phyloP scores from a whole-genome alignment of 2,888 invertebrate species.

The Dasysyrphus tricinctus region DNA sequence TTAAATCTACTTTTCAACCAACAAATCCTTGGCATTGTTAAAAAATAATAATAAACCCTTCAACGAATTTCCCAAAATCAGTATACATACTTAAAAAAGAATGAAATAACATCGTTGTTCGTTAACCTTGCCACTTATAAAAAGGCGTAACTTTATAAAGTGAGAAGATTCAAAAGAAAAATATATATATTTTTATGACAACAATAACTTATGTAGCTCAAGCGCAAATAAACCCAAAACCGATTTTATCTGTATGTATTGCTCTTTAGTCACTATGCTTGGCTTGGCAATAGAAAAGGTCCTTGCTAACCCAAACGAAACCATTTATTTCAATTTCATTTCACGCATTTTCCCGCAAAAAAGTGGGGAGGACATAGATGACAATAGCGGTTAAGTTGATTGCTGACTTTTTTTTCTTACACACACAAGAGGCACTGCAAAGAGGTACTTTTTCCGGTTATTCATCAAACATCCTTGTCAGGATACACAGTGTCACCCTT shows the following conservation, averaged over 20 bases:
- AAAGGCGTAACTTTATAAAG: not conserved
- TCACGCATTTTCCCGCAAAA: conserved; percentile 5
- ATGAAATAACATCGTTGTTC: not conserved
- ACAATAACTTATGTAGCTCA: conserved; percentile 6
- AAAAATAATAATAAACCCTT: not conserved
- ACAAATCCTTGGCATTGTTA: too few species aligned
- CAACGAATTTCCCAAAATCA: not conserved
- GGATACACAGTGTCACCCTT: conserved; percentile 18
- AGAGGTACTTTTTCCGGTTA: conserved; percentile 18
- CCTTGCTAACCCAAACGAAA: conserved; percentile 36
- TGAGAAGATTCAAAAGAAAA: not conserved
- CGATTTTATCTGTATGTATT: not conserved
- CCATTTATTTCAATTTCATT: conserved; percentile 65
- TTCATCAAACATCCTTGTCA: conserved; percentile 16
- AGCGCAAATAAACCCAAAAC: conserved; percentile 21
- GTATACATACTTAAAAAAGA: not conserved
- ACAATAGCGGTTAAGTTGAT: conserved; percentile 40
- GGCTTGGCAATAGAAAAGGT: conserved; percentile 6
- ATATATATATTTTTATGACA: not conserved
- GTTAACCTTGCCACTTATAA: conserved; percentile 4
- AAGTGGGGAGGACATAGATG: not conserved
- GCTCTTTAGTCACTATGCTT: not conserved
- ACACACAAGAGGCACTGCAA: conserved; percentile 4
- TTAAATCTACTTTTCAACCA: too few species aligned
- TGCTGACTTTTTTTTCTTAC: conserved; percentile 11